phyloP scores from a whole-genome alignment of 2,797 vertebrate species.

The Coracias cyanogaster region DNA sequence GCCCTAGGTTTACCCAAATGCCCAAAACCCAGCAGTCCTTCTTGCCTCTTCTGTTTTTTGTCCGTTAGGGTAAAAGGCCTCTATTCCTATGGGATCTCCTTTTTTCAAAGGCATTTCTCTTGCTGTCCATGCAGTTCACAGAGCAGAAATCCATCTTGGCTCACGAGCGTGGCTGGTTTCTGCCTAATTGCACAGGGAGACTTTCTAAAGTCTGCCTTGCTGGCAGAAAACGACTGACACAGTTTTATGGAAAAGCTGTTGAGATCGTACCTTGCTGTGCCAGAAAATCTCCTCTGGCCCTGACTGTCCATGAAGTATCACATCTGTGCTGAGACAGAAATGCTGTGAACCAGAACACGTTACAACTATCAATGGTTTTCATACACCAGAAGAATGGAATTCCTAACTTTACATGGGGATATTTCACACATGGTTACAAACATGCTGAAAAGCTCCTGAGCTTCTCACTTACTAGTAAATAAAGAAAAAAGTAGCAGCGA shows the following conservation, averaged over 20 bases:
- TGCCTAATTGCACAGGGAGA: neutral
- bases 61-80: neutral
- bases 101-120: neutral
- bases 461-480: neutral
- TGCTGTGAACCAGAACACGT: neutral
- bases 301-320: neutral
- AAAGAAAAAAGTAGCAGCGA: neutral
- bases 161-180: neutral
- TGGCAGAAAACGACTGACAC: neutral
- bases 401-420: neutral
- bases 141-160: neutral
- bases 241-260: neutral
- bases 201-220: rapidly evolving
- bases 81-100: neutral
- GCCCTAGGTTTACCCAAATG: neutral
- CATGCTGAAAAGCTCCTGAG: neutral
- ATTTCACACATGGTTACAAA: neutral
- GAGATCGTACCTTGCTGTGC: neutral
- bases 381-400: neutral
- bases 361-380: neutral
- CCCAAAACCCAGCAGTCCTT: neutral
- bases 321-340: neutral
- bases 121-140: neutral
- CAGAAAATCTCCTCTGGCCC: neutral
- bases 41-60: neutral